Conservation (phyloP, 2,888 invertebrate species). For the Pardosa pseudoannulata region DNA sequence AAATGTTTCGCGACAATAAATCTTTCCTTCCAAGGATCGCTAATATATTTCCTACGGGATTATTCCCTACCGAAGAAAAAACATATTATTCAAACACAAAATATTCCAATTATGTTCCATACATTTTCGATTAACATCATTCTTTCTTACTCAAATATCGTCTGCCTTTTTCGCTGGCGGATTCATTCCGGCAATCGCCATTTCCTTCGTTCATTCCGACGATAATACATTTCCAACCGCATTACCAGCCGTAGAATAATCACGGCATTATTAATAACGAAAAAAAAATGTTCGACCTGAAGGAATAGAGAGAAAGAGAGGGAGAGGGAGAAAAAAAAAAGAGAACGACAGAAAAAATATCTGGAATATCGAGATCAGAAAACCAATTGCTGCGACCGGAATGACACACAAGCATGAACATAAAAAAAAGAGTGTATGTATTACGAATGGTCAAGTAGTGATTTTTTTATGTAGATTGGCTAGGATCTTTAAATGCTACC, state of each 20-base stretch:
- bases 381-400: constrained; percentile 61
- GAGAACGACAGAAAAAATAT: constrained; percentile 17
- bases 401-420: constrained; percentile 32
- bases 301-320: neutral
- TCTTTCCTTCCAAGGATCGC: too few species aligned
- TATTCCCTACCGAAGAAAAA: neutral
- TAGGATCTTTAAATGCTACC: constrained; percentile 64
- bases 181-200: constrained; percentile 3
- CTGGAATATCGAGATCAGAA: constrained; percentile 44
- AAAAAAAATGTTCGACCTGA: constrained; percentile 9
- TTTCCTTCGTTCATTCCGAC: constrained; percentile 2
- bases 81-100: constrained; percentile 1
- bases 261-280: constrained; percentile 62
- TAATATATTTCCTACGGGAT: too few species aligned
- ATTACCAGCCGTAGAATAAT: constrained; percentile 34
- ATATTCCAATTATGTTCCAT: constrained; percentile 1
- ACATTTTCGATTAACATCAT: constrained; percentile 9
- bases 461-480: constrained; percentile 70
- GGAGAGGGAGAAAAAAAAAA: neutral
- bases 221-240: neutral
- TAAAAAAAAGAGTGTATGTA: constrained; percentile 50
- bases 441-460: constrained; percentile 69
- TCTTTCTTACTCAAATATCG: constrained; percentile 2
- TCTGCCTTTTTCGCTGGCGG: neutral
- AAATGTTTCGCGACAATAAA: too few species aligned